Evolutionary conservation across 2,888 invertebrate species (phyloP).

Genomic region (Alloscopus bannaensis): DNA sequence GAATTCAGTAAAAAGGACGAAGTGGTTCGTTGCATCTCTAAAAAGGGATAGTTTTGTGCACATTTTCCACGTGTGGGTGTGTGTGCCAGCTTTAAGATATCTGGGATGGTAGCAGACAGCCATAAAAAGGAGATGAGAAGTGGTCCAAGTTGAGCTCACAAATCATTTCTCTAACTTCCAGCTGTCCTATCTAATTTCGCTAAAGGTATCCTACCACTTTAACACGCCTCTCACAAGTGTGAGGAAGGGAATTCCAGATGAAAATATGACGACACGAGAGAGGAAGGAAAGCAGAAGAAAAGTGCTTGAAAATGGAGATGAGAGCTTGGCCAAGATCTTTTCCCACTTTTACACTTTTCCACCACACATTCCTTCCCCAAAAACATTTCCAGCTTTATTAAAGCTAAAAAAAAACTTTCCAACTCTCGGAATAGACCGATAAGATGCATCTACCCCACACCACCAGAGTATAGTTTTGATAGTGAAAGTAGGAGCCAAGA

Average conservation of each 20-base stretch:
- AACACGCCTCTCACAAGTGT: slow-evolving; percentile 4
- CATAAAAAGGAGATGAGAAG: slow-evolving; percentile 65
- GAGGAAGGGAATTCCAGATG: slow-evolving; percentile 35
- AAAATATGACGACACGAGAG: slow-evolving; percentile 66
- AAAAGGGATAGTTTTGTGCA: too few species aligned
- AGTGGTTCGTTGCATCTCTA: too few species aligned
- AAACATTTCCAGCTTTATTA: slow-evolving; percentile 53
- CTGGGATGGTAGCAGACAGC: slow-evolving; percentile 60
- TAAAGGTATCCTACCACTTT: slow-evolving; percentile 37
- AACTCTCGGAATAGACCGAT: too few species aligned
- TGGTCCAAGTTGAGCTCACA: slow-evolving; percentile 64
- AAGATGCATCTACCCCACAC: too few species aligned
- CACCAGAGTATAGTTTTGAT: slow-evolving; percentile 19
- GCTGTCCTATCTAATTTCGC: slow-evolving; percentile 63
- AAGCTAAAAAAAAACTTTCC: too few species aligned
- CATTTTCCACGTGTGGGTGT: too few species aligned
- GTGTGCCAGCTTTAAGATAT: too few species aligned
- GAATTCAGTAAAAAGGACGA: too few species aligned
- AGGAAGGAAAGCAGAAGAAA: slow-evolving; percentile 56
- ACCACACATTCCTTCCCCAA: slow-evolving; percentile 24
- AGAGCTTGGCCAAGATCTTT: slow-evolving; percentile 55
- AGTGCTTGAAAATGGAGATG: slow-evolving; percentile 63
- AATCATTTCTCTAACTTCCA: slow-evolving; percentile 64
- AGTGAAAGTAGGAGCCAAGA: slow-evolving; percentile 60
- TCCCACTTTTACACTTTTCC: slow-evolving; percentile 60